Conservation (phyloP, 2,113 vertebrate genomes). For the Podarcis raffonei region DNA sequence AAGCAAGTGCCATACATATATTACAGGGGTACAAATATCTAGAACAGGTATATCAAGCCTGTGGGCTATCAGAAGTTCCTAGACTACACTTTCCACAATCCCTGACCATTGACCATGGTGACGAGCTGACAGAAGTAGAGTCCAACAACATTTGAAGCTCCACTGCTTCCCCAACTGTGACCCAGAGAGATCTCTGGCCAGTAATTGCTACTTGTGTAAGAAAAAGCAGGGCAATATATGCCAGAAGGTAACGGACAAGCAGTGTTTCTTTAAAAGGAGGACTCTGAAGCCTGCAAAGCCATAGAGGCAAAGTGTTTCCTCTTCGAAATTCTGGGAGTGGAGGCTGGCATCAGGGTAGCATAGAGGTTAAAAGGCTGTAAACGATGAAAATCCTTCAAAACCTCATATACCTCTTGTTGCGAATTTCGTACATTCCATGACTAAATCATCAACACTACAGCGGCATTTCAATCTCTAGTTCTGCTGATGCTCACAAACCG, state of each 20-base stretch:
- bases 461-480: slow-evolving; percentile 42
- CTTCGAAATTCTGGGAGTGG: slow-evolving; percentile 52
- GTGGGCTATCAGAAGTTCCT: too few species aligned
- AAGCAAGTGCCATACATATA: background rate
- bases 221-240: slow-evolving; percentile 62
- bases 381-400: slow-evolving; percentile 67
- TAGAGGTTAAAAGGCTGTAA: slow-evolving; percentile 51
- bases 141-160: too few species aligned
- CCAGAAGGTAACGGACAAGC: slow-evolving; percentile 30
- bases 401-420: slow-evolving; percentile 56
- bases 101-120: too few species aligned
- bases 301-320: slow-evolving; percentile 23
- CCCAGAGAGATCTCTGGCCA: background rate
- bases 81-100: too few species aligned
- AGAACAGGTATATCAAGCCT: too few species aligned
- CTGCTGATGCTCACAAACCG: slow-evolving; percentile 64
- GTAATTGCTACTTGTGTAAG: slow-evolving; percentile 19
- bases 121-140: too few species aligned
- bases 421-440: slow-evolving; percentile 68
- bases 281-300: slow-evolving; percentile 17
- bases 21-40: too few species aligned
- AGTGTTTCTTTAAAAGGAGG: slow-evolving; percentile 15
- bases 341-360: slow-evolving; percentile 54
- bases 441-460: slow-evolving; percentile 31
- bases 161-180: background rate